These are phyloP conservation scores for Ormyrus labotus DNA, from an alignment of 2,888 invertebrate species.

Conservation along the genomic window DNA sequence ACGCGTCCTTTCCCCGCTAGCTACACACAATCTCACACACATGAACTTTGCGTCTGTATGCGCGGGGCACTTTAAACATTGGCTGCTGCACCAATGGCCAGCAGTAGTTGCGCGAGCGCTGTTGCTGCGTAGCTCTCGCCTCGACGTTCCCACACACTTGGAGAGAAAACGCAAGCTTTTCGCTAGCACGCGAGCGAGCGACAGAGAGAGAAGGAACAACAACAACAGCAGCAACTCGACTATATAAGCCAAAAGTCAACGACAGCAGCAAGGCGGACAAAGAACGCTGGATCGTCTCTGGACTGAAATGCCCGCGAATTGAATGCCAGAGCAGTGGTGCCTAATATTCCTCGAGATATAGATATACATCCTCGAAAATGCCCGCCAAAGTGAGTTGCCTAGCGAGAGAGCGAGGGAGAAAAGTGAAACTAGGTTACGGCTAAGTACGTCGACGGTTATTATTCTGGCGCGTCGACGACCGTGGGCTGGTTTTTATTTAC, in stretches of 20 bases:
- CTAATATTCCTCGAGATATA: background rate
- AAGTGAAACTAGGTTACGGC: conserved; percentile 46
- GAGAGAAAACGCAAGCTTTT: no score
- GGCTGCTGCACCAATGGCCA: conserved; percentile 10
- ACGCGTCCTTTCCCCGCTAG: background rate
- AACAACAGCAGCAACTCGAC: background rate
- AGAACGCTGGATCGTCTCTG: background rate
- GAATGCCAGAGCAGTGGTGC: background rate
- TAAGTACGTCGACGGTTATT: no score
- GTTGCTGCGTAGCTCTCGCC: conserved; percentile 21
- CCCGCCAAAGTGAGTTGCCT: conserved; percentile 58
- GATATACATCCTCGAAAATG: conserved; percentile 42
- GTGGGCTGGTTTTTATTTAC: background rate
- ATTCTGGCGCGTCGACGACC: background rate
- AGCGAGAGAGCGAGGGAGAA: background rate
- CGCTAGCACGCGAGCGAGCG: background rate
- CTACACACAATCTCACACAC: background rate
- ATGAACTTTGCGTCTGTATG: background rate
- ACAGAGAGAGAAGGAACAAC: conserved; percentile 5
- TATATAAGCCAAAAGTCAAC: no score
- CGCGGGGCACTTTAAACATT: conserved; percentile 11
- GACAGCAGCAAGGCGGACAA: no score
- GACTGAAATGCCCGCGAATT: conserved; percentile 10
- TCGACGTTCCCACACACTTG: no score
- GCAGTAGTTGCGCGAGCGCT: conserved; percentile 39